Evolutionary conservation across 2,113 vertebrate species (phyloP), one percentile per base, ranked within the genome.

Genomic region (Gyps fulvus): DNA sequence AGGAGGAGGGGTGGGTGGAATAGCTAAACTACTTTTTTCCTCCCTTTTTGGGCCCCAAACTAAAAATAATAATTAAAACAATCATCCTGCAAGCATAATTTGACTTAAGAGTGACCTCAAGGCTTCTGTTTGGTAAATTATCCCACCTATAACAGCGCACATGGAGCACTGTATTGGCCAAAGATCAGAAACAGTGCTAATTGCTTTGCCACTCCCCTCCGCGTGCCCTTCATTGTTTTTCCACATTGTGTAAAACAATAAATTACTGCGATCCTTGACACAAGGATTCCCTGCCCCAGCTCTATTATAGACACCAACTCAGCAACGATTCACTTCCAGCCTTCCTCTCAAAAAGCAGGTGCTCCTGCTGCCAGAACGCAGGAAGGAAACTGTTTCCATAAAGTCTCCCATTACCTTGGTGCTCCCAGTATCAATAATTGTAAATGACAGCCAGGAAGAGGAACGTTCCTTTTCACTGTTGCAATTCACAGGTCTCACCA

Each of bases 61-160:
- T 67, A 95, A 91, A 90, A 93, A 72, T 49, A 94, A 23, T 43
- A 69, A 83, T 85, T 88, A 90, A 81, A 95, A 49, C 18, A 73
- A 65, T 76, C 83, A 80, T 63, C 26, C 50, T 78, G 42, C 19
- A 78, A 72, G 50, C 34, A 45, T 72, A 67, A 55, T 72, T 89
- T 89, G 82, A 79, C 49, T 92, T 73, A 6, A 6, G 20, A 86
- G 38, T 47, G 71, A 88, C 85, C 71, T 93, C 85, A 83, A 47
- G 42, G 67, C 63, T 91, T 72, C 86, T 89, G 76, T 71, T 90
- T 3, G 0, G 67, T 81, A 83, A 66, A n/a, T 73, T 45, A 95
- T 90, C 90, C 88, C 83, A 83, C 66, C 78, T 77, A 8, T 26
- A 88, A 76, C 47, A 87, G 74, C 5, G 2, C 38, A 15, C 66